Base-by-base conservation (phyloP, 1,140 invertebrate genomes). In the Oncopodura yosiiana region DNA sequence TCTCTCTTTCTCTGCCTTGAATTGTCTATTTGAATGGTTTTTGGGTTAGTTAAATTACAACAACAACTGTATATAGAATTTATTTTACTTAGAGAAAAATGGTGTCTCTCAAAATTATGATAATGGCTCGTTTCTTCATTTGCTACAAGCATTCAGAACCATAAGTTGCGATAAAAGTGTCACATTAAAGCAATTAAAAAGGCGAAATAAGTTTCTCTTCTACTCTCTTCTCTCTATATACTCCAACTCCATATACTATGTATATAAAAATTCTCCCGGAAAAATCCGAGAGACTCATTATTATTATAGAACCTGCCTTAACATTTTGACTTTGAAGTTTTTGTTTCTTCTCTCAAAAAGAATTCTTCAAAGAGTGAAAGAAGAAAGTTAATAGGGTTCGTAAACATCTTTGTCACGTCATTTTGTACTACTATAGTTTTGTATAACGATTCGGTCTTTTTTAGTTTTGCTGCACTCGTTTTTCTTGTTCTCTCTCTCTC, bases 121-220 rank as follows among this genome's bases (percentile, higher is more conserved):
- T 58, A 62, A 62, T 62, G 60, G 55, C 44, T 29, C 23, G 39
- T 8, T 5, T 5, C 8, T 41, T 16, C 39, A 43, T 45, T 21
- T 44, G 46, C 42, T 48, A 36, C 24, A 45, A 27, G 43, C 36
- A 50, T 34, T 36, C n/a, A 37, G 53, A 43, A 38, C 44, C 49
- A 62, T 62, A 62, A 62, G 38, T 62, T 53, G 37, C 53, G 43
- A 62, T 62, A 62, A 62, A 62, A 59, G 38, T 53, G 60, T 62
- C 60, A 62, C 53, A 56, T 49, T 36, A 49, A 49, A 49, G 46
- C 46, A 49, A 49, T 49, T 59, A 52, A 56, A 62, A 50, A 37
- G 34, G 11, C 6, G 9, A 30, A 27, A 27, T 48, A 23, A 37
- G 24, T 26, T 41, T 49, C 29, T 45, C 42, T 44, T 34, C 34